phyloP scores from a whole-genome alignment of 2,888 invertebrate species.

The Thecophora atra region DNA sequence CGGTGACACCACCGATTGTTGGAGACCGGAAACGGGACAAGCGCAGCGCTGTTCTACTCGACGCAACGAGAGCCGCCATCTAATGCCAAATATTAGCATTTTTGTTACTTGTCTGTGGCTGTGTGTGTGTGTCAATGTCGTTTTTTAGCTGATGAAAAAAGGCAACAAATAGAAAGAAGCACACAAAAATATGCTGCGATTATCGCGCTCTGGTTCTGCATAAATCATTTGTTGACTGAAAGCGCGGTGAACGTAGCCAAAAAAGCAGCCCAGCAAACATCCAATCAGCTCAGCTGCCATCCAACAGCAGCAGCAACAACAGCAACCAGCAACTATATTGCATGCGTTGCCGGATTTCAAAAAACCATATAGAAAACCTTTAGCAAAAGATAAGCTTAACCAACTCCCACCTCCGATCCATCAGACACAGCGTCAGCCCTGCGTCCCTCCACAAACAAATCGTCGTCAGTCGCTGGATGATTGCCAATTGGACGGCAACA shows the following conservation, averaged over 20 bases:
- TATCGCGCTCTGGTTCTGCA: constrained; percentile 47
- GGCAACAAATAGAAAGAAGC: not conserved
- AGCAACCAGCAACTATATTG: not conserved
- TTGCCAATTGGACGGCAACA: constrained; percentile 23
- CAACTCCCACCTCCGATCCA: not conserved
- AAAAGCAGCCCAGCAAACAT: constrained; percentile 9
- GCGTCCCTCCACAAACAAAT: not conserved
- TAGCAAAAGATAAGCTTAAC: not conserved
- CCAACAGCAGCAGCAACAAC: not conserved
- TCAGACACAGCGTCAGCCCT: not conserved
- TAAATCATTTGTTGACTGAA: constrained; percentile 48
- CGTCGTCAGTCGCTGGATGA: not conserved
- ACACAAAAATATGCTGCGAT: constrained; percentile 41
- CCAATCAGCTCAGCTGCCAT: not conserved
- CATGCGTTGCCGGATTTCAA: not conserved
- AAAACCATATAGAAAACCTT: not conserved
- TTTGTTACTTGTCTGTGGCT: constrained; percentile 5
- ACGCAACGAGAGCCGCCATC: not conserved
- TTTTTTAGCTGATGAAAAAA: not conserved
- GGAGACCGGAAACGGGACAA: not conserved
- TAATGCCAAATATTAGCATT: constrained; percentile 36
- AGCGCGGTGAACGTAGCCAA: constrained; percentile 23
- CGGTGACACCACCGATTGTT: not conserved
- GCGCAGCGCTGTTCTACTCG: not conserved
- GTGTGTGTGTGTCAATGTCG: not conserved